These are phyloP conservation scores for Brachyptera risi DNA, from an alignment of 2,888 invertebrate species.

Conservation along the genomic window DNA sequence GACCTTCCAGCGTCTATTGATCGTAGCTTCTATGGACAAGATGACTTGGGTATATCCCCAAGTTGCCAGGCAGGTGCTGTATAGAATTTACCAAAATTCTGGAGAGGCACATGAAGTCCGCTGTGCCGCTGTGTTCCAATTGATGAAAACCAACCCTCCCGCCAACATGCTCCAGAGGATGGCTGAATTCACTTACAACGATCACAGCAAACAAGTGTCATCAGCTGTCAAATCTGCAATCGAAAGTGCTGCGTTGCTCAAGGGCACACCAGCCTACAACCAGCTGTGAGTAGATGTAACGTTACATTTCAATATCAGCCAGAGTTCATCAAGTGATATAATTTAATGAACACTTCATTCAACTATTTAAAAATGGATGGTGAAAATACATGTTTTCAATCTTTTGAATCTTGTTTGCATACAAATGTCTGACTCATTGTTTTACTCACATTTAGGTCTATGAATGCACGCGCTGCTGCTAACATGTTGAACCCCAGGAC, in stretches of 20 bases:
- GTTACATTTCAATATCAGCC: neutral
- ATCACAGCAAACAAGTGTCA: slow-evolving; percentile 59
- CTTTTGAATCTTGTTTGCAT: neutral
- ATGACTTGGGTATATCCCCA: slow-evolving; percentile 52
- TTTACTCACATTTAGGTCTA: slow-evolving; percentile 42
- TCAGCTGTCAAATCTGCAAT: slow-evolving; percentile 63
- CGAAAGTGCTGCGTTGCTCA: slow-evolving; percentile 51
- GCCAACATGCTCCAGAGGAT: slow-evolving; percentile 62
- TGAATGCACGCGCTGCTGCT: slow-evolving; percentile 49
- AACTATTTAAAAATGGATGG: no score
- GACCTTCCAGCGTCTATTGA: slow-evolving; percentile 59
- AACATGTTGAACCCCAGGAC: slow-evolving; percentile 46
- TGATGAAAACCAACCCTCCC: slow-evolving; percentile 59
- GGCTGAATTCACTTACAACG: slow-evolving; percentile 63
- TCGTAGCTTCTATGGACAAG: slow-evolving; percentile 55
- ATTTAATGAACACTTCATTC: neutral
- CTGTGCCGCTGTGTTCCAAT: slow-evolving; percentile 56
- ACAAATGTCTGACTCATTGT: neutral
- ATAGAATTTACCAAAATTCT: slow-evolving; percentile 61
- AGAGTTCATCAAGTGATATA: no score
- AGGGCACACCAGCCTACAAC: slow-evolving; percentile 44
- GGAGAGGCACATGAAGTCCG: slow-evolving; percentile 63
- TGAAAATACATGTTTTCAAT: no score
- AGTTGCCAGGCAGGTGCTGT: slow-evolving; percentile 54
- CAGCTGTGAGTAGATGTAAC: slow-evolving; percentile 49